Evolutionary conservation across 1,140 invertebrate species (phyloP).

Genomic region (Cecropterus lyciades): DNA sequence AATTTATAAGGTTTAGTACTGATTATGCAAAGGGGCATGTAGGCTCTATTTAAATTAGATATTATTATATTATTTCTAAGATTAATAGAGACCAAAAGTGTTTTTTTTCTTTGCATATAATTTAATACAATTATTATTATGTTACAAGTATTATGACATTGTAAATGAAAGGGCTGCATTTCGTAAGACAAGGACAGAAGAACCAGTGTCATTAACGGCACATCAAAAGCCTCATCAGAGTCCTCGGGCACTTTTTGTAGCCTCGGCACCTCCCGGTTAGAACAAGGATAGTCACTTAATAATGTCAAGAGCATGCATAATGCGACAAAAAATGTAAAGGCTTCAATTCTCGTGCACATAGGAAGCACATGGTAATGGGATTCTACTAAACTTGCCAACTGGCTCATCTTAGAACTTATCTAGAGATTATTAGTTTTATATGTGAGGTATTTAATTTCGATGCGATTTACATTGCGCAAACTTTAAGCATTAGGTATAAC

Average conservation of each 20-base stretch:
- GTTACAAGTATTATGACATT: not conserved
- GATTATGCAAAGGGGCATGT: too few relatives aligned
- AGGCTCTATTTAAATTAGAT: too few relatives aligned
- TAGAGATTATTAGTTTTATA: too few relatives aligned
- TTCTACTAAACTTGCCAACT: not conserved
- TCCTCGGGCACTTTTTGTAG: constrained; percentile 10
- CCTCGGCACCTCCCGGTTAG: constrained; percentile 4
- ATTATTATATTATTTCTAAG: too few relatives aligned
- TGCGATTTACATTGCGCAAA: too few relatives aligned
- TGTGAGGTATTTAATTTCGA: too few relatives aligned
- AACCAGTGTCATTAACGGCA: constrained; percentile 26
- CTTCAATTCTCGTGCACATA: constrained; percentile 15
- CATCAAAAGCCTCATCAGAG: constrained; percentile 31
- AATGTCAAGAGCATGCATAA: constrained; percentile 27
- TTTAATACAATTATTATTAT: too few relatives aligned
- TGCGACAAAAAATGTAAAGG: constrained; percentile 28
- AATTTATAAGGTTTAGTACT: too few relatives aligned
- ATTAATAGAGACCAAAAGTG: too few relatives aligned
- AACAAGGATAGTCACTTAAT: constrained; percentile 24
- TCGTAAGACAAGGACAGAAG: not conserved
- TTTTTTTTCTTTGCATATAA: too few relatives aligned
- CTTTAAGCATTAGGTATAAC: too few relatives aligned
- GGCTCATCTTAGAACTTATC: not conserved
- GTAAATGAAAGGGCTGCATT: not conserved
- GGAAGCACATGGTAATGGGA: constrained; percentile 6